Percentiles rank a stretch among this genome's conserved stretches.
Conservation (phyloP, 2,888 invertebrate genomes). For the Tubiluchus corallicola region DNA sequence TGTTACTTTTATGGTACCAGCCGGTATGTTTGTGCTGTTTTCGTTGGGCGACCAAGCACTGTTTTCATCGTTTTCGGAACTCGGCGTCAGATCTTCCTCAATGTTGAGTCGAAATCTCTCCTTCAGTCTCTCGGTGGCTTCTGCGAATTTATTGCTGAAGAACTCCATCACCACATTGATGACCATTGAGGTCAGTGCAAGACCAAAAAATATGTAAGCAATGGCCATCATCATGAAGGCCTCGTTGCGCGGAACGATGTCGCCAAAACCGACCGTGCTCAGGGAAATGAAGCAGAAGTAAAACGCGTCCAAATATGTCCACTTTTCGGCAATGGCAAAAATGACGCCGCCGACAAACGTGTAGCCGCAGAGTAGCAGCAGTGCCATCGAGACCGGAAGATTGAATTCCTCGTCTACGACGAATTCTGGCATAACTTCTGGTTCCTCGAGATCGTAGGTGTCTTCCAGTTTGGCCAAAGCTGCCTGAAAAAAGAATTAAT, state of each 20-base stretch:
- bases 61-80: too few species aligned
- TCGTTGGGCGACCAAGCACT: too few species aligned
- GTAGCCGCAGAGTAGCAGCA: too few species aligned
- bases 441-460: too few species aligned
- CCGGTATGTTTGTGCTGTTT: too few species aligned
- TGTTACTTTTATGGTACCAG: too few species aligned
- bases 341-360: neutral
- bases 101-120: neutral
- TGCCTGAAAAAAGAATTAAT: too few species aligned
- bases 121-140: neutral
- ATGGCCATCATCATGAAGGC: conserved; percentile 73
- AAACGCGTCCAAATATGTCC: neutral
- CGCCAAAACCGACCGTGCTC: conserved; percentile 43
- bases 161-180: conserved; percentile 59
- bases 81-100: too few species aligned
- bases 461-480: too few species aligned
- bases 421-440: too few species aligned
- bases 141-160: neutral
- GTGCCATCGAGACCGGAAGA: too few species aligned
- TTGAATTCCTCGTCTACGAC: too few species aligned
- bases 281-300: conserved; percentile 1
- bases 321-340: neutral
- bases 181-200: conserved; percentile 89
- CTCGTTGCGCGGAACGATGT: conserved; percentile 52
- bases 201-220: conserved; percentile 76